Evolutionary conservation across 2,888 invertebrate genomes (phyloP), one percentile per base, ranked within the genome.

Genomic region (Fragum sueziense): DNA sequence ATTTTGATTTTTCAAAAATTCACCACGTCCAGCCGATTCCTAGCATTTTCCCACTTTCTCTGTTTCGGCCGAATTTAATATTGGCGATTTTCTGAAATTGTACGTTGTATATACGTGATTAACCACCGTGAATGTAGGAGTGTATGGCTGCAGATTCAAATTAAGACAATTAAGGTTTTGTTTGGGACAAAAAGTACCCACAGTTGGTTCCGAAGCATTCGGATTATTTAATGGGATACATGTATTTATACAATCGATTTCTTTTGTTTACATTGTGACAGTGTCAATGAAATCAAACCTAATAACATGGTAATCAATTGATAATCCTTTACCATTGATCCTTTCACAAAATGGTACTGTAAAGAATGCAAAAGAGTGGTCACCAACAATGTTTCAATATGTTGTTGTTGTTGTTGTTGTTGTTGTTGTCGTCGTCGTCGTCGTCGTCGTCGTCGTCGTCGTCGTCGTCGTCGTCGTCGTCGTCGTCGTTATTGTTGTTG

Each of bases 281-380:
- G 25, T 27, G 57, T 25, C 57, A 57, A 57, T 57, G 57, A 57
- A 57, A 57, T 57, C 57, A 57, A 57, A 25, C 2, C 57, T 25
- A 57, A 57, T 57, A 27, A 25, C 2, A 57, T 7, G 11, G 25
- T 57, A 57, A 57, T 57, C 57, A 27, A 25, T 25, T 27, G 41
- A 11, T 9, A 41, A 41, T 17, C 17, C 9, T 9, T 17, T 17
- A 17, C 41, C 41, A 41, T 41, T 9, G 17, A 11, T 11, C 17
- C 9, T 11, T 17, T 41, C 9, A 41, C 9, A 41, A 41, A 41
- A 9, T 41, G 41, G 9, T 41, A 17, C 9, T 11, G 17, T 41
- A 17, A 17, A n/a, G n/a, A n/a, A n/a, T n/a, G n/a, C n/a, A n/a
- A n/a, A n/a, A n/a, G n/a, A n/a, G n/a, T n/a, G n/a, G n/a, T n/a